Evolutionary conservation across 2,888 invertebrate species (phyloP).

Genomic region (Synergus gifuensis): DNA sequence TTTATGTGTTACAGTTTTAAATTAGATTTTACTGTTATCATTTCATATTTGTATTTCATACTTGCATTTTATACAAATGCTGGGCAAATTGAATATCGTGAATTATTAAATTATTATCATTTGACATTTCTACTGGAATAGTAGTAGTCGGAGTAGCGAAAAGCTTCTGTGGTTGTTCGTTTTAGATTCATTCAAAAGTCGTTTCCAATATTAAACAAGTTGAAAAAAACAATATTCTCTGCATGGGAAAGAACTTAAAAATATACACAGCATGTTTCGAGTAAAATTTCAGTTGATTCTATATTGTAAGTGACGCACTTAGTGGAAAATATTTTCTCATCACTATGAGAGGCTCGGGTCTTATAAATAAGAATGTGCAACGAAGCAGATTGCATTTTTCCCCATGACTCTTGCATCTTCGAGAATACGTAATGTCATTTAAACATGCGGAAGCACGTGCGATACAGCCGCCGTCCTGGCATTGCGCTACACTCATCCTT

Average conservation of each 20-base stretch:
- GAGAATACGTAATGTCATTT: constrained; percentile 43
- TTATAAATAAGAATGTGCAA: constrained; percentile 9
- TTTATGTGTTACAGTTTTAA: too few species aligned
- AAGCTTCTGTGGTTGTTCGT: neutral
- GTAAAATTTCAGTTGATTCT: neutral
- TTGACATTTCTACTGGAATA: neutral
- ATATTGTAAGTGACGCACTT: neutral
- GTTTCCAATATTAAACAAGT: too few species aligned
- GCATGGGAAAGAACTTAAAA: too few species aligned
- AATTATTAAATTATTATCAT: neutral
- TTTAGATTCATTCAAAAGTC: too few species aligned
- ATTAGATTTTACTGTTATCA: too few species aligned
- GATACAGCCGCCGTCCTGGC: constrained; percentile 42
- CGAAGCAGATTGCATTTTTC: constrained; percentile 40
- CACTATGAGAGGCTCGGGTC: neutral
- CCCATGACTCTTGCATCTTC: constrained; percentile 36
- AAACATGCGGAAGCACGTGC: constrained; percentile 50
- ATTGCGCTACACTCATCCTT: constrained; percentile 39
- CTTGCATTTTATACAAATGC: neutral
- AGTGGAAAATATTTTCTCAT: neutral
- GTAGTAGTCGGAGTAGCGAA: neutral
- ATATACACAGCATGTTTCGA: too few species aligned
- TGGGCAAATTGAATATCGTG: neutral
- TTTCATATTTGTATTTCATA: too few species aligned
- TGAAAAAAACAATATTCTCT: too few species aligned